phyloP scores from a whole-genome alignment of 2,113 vertebrate species.

The Eretmodus cyanostictus region DNA sequence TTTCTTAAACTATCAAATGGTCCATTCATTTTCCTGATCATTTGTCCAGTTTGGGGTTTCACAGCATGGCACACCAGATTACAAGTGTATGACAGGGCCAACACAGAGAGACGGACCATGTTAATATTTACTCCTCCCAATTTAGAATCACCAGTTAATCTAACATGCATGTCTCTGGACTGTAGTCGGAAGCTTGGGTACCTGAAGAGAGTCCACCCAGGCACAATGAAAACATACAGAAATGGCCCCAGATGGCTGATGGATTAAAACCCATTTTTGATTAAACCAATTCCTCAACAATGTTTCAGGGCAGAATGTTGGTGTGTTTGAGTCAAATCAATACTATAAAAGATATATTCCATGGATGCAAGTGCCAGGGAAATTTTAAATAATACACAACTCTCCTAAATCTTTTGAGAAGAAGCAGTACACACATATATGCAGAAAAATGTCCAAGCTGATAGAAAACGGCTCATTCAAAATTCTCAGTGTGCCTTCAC shows the following conservation, averaged over 20 bases:
- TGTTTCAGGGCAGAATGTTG: not conserved
- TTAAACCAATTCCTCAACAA: fast-evolving
- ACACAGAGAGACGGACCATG: not conserved
- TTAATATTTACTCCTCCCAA: not conserved
- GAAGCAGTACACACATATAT: not conserved
- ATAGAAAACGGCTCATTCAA: not conserved
- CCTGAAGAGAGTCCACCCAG: not conserved
- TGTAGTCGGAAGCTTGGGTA: not conserved
- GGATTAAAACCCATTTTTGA: not conserved
- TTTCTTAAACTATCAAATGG: not conserved
- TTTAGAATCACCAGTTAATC: not conserved
- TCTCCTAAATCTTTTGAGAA: not conserved
- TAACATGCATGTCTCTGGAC: not conserved
- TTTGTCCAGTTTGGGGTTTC: not conserved
- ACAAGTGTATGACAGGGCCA: not conserved
- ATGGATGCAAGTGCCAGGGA: not conserved
- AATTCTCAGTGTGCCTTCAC: not conserved
- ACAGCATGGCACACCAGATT: not conserved
- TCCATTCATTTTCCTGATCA: not conserved
- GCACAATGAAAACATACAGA: not conserved
- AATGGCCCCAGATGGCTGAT: fast-evolving
- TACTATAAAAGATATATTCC: fast-evolving
- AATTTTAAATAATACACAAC: not conserved
- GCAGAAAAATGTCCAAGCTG: not conserved
- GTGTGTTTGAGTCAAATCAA: not conserved